Conservation (phyloP, 2,888 invertebrate genomes). For the Periphyllus acericola region DNA sequence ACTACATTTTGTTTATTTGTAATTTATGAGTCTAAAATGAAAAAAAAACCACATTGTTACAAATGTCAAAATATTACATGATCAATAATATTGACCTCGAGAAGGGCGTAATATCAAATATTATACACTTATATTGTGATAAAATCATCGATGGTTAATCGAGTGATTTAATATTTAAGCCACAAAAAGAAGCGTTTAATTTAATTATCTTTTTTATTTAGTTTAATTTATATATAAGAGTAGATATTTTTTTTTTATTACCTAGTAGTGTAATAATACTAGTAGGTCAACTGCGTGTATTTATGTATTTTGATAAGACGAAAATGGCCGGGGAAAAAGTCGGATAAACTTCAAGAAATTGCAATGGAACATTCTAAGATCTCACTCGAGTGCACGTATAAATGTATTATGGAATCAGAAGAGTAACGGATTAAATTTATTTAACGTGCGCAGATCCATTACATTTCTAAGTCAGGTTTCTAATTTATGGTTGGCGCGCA, state of each 20-base stretch:
- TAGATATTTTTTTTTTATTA: not conserved
- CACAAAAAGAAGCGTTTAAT: too few relatives aligned
- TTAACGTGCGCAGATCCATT: constrained; percentile 14
- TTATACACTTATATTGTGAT: too few relatives aligned
- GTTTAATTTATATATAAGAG: too few relatives aligned
- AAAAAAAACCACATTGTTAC: too few relatives aligned
- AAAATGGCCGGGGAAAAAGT: not conserved
- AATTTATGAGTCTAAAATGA: not conserved
- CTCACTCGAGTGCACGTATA: constrained; percentile 28
- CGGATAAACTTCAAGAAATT: constrained; percentile 20
- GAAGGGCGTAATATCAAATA: too few relatives aligned
- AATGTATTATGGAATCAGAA: constrained; percentile 2
- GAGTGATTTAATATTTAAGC: too few relatives aligned
- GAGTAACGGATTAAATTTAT: constrained; percentile 12
- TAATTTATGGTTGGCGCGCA: not conserved
- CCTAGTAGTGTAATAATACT: not conserved
- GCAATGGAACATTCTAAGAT: constrained; percentile 18
- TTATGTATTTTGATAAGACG: not conserved
- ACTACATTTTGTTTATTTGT: not conserved
- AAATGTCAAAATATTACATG: too few relatives aligned
- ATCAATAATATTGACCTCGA: too few relatives aligned
- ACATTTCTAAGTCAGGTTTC: not conserved
- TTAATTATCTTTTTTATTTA: too few relatives aligned
- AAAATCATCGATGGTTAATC: too few relatives aligned
- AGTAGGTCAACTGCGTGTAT: not conserved